These are phyloP conservation scores for Cosmia pyralina DNA, from an alignment of 2,888 invertebrate species.

Conservation along the genomic window DNA sequence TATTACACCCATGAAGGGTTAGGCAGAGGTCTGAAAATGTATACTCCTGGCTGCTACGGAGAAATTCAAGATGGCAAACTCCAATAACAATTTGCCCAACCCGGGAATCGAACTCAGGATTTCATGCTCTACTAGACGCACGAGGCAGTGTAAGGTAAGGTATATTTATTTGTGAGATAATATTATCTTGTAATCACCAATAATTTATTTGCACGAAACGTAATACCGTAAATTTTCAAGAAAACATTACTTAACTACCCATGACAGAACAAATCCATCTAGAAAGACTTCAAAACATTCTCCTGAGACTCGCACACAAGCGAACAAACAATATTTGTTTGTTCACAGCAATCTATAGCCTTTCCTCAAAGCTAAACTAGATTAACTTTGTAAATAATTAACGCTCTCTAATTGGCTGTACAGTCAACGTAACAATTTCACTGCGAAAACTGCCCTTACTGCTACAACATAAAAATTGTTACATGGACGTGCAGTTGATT, in stretches of 20 bases:
- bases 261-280: constrained; percentile 17
- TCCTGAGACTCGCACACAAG: constrained; percentile 10
- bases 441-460: background rate
- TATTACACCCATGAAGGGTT: background rate
- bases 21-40: no score
- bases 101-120: background rate
- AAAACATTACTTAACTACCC: background rate
- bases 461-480: background rate
- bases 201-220: background rate
- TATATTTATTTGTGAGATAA: background rate
- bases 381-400: constrained; percentile 55
- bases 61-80: background rate
- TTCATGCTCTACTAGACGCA: background rate
- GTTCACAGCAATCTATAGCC: constrained; percentile 32
- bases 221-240: constrained; percentile 3
- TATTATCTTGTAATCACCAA: background rate
- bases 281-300: constrained; percentile 1
- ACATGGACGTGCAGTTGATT: background rate
- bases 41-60: background rate
- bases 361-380: constrained; percentile 51
- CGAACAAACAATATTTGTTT: constrained; percentile 31
- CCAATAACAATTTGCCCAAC: background rate
- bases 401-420: constrained; percentile 46
- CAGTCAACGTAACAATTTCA: background rate
- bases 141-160: background rate